These are phyloP conservation scores for Hydraecia micacea DNA, from an alignment of 2,888 invertebrate genomes.

Conservation along the genomic window DNA sequence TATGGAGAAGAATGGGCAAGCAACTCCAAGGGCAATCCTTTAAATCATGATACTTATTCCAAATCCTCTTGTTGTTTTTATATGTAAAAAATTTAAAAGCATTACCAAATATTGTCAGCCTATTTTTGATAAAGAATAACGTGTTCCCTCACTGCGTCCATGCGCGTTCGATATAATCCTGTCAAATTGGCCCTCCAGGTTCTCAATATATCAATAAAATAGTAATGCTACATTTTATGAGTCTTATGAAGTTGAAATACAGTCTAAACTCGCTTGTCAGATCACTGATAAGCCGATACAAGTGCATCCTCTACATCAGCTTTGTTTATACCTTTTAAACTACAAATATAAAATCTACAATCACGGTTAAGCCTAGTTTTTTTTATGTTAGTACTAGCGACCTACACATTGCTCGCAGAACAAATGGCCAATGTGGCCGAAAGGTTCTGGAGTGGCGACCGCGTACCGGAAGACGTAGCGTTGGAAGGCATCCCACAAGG, in stretches of 20 bases:
- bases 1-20: neutral
- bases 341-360: too few relatives aligned
- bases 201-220: slow-evolving; percentile 29
- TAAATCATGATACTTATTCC: neutral
- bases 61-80: neutral
- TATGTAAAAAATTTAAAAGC: neutral
- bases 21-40: neutral
- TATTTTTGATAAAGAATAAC: slow-evolving; percentile 21
- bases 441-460: too few relatives aligned
- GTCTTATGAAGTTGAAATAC: slow-evolving; percentile 1
- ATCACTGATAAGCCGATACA: slow-evolving; percentile 8
- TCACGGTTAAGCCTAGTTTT: too few relatives aligned
- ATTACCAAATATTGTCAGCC: neutral
- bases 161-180: slow-evolving; percentile 63
- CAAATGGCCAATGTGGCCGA: too few relatives aligned
- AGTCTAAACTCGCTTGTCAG: slow-evolving; percentile 27
- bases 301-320: slow-evolving; percentile 30
- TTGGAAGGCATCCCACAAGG: too few relatives aligned
- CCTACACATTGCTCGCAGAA: too few relatives aligned
- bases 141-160: slow-evolving; percentile 2
- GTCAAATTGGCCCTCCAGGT: slow-evolving; percentile 71
- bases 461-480: too few relatives aligned
- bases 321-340: slow-evolving; percentile 21
- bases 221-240: neutral
- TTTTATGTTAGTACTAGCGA: too few relatives aligned